phyloP scores from a whole-genome alignment of 1,140 invertebrate species.

The Drosophila lacteicornis region DNA sequence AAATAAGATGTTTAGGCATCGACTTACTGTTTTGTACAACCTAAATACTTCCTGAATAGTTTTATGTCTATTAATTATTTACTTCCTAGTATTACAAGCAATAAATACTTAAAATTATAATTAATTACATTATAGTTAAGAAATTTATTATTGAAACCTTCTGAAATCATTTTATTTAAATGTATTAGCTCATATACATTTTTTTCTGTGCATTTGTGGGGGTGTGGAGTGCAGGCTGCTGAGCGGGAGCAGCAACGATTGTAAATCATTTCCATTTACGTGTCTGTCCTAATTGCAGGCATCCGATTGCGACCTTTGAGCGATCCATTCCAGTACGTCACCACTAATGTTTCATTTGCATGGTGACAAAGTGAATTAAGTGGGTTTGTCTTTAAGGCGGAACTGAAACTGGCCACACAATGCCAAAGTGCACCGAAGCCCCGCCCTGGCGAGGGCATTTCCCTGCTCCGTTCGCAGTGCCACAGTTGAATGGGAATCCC shows the following conservation, averaged over 20 bases:
- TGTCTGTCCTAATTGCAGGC: slow-evolving; percentile 63
- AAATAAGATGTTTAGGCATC: no score
- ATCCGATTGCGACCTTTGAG: slow-evolving; percentile 51
- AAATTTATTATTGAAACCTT: no score
- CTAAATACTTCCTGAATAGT: no score
- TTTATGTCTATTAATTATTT: no score
- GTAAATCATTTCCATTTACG: slow-evolving; percentile 73
- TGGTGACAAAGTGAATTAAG: slow-evolving; percentile 45
- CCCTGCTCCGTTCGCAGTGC: slow-evolving; percentile 14
- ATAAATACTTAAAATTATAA: no score
- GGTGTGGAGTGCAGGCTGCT: slow-evolving; percentile 12
- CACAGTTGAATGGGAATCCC: slow-evolving; percentile 72
- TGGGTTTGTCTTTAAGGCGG: slow-evolving; percentile 22
- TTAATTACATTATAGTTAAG: no score
- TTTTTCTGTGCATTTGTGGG: slow-evolving; percentile 10
- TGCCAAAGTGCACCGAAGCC: slow-evolving; percentile 43
- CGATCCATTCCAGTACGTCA: slow-evolving; percentile 46
- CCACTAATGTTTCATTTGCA: slow-evolving; percentile 45
- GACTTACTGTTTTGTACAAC: no score
- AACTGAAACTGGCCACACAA: slow-evolving; percentile 18
- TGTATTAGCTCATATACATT: background rate
- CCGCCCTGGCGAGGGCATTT: slow-evolving; percentile 52
- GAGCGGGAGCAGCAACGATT: slow-evolving; percentile 35
- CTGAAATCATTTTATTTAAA: background rate
- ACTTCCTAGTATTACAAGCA: no score